Percentiles rank a stretch among this genome's conserved stretches.
Evolutionary conservation across 1,140 invertebrate species (phyloP).

Genomic region (Hetaerina americana): DNA sequence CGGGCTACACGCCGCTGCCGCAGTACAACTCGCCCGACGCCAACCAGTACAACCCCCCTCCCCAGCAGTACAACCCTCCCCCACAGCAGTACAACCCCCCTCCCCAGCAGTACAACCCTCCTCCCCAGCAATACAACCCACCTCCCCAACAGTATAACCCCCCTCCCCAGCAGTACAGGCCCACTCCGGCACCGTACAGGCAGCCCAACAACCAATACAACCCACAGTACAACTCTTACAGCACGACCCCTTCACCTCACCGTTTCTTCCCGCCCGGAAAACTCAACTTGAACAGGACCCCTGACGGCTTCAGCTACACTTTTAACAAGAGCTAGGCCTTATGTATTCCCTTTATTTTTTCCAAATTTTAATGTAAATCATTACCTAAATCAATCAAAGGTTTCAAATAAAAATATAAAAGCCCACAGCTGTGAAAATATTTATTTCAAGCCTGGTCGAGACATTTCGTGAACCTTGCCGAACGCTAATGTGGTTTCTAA

Average conservation of each 20-base stretch:
- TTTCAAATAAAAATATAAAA: too few species aligned
- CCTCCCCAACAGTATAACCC: conserved; percentile 34
- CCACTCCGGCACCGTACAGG: not conserved
- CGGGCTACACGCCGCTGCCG: conserved; percentile 25
- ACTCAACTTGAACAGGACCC: conserved; percentile 65
- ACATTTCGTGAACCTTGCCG: too few species aligned
- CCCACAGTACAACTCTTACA: conserved; percentile 9
- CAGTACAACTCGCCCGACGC: conserved; percentile 26
- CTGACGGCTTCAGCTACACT: conserved; percentile 68
- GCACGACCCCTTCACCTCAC: conserved; percentile 48
- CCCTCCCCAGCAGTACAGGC: conserved; percentile 26
- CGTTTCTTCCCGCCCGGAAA: conserved; percentile 70
- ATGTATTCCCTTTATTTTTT: too few species aligned
- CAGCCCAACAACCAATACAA: conserved; percentile 12
- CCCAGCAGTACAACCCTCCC: conserved; percentile 36
- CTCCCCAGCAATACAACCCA: not conserved
- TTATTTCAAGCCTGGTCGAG: too few species aligned
- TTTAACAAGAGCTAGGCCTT: conserved; percentile 52
- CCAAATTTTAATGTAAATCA: too few species aligned
- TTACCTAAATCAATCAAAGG: too few species aligned
- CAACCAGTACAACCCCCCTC: conserved; percentile 19
- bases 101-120: conserved; percentile 35
- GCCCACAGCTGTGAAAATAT: too few species aligned
- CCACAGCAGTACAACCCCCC: conserved; percentile 23
- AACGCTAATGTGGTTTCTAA: too few species aligned